Base-by-base conservation (phyloP, 2,113 vertebrate genomes). In the Galbula dea region DNA sequence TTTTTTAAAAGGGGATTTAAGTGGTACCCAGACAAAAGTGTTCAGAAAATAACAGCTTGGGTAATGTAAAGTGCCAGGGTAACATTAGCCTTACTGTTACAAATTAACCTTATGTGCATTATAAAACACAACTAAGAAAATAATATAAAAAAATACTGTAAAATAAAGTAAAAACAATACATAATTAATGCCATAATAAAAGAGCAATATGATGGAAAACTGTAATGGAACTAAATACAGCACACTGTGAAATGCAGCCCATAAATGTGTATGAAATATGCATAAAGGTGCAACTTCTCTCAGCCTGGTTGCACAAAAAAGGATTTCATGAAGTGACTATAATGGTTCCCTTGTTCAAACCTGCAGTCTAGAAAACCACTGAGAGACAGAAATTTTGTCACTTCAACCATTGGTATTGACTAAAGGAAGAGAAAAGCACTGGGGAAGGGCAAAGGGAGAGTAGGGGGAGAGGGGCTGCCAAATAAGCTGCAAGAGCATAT, bases 161-260 rank as follows among this genome's bases (percentile, higher is more conserved):
- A 93, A 76, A 95, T 91, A 96, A 96, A 95, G 86, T 95, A 90
- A 96, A 94, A 91, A 78, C 88, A 95, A 95, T 97, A 93, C 96
- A 97, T 97, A 96, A 97, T 98, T 96, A 96, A 97, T 93, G 57
- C 51, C 74, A 94, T 89, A 96, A 92, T 96, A 96, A 97, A 97
- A 96, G 67, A 90, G 91, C 96, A 97, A 93, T 95, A 92, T 86
- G 80, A 91, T 87, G 92, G 96, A 95, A 97, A 96, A 96, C 88
- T 96, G 61, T 97, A 97, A 95, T 97, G 95, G 95, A 95, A 97
- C 92, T 92, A 96, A 93, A 97, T 95, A 95, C n/a, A 61, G 80
- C 93, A 79, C 92, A 79, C 92, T 93, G 83, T 91, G 94, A 95
- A 95, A 95, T 46, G 75, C 86, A 97, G 90, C 92, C 82, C 92